Evolutionary conservation across 2,113 vertebrate genomes (phyloP).

Genomic region (Centropristis striata): DNA sequence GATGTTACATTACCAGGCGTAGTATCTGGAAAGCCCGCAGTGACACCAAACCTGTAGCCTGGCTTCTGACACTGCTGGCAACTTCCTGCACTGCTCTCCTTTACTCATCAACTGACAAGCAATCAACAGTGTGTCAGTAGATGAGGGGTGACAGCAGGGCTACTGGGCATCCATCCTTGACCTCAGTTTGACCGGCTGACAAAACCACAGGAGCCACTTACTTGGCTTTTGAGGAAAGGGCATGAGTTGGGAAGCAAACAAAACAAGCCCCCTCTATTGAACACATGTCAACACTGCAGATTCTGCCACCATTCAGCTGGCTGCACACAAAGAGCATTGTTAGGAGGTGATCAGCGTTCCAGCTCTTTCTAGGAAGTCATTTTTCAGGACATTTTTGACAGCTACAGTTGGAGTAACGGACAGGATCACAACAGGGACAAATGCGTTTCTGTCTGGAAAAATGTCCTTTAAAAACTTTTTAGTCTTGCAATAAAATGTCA

Average conservation of each 20-base stretch:
- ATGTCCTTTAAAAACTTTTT: not conserved
- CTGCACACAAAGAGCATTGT: constrained; percentile 40
- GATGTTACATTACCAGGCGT: constrained; percentile 26
- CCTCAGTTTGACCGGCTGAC: constrained; percentile 68
- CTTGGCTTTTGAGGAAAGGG: constrained; percentile 62
- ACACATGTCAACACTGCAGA: constrained; percentile 53
- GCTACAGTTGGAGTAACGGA: not conserved
- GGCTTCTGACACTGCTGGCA: constrained; percentile 39
- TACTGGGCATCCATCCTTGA: constrained; percentile 62
- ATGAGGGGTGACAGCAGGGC: constrained; percentile 64
- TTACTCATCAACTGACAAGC: constrained; percentile 49
- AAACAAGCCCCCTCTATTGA: constrained; percentile 54
- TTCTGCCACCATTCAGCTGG: constrained; percentile 30
- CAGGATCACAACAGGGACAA: constrained; percentile 2
- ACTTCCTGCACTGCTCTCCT: constrained; percentile 45
- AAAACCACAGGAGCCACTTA: constrained; percentile 53
- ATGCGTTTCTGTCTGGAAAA: not conserved
- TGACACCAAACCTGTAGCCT: constrained; percentile 25
- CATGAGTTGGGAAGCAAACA: constrained; percentile 44
- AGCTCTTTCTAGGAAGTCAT: constrained; percentile 8
- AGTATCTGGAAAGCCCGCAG: constrained; percentile 39
- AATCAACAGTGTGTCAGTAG: constrained; percentile 58
- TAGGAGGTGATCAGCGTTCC: constrained; percentile 37
- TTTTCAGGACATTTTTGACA: constrained; percentile 21
- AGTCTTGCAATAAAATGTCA: constrained; percentile 9